These are phyloP conservation scores for Andrena haemorrhoa DNA, from an alignment of 2,888 invertebrate genomes.

Conservation along the genomic window DNA sequence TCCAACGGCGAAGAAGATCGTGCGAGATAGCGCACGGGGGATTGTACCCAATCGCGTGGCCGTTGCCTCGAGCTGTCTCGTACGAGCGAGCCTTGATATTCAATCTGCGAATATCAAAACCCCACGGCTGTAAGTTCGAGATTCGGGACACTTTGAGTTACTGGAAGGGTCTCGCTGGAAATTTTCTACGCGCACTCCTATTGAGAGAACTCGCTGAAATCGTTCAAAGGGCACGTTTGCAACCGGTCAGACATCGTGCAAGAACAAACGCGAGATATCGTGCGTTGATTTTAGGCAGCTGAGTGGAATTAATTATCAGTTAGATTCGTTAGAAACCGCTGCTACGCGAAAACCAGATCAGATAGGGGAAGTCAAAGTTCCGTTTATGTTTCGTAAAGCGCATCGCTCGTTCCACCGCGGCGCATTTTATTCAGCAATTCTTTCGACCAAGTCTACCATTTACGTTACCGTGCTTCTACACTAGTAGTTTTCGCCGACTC, in stretches of 20 bases:
- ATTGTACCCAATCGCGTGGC: conserved; percentile 33
- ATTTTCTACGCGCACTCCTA: neutral
- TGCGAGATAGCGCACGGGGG: conserved; percentile 38
- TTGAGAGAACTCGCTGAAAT: neutral
- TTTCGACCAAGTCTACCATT: neutral
- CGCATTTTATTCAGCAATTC: no score
- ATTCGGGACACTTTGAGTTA: neutral
- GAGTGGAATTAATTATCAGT: conserved; percentile 19
- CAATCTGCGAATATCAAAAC: conserved; percentile 16
- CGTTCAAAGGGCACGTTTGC: neutral
- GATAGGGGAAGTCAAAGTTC: no score
- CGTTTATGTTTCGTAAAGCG: no score
- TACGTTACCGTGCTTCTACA: neutral
- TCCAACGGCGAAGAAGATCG: conserved; percentile 41
- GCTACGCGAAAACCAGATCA: no score
- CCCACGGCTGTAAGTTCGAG: neutral
- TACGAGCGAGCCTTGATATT: conserved; percentile 39
- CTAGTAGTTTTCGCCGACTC: conserved; percentile 1
- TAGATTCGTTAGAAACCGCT: neutral
- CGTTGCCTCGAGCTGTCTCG: conserved; percentile 21
- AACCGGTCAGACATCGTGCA: neutral
- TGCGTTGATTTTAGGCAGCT: neutral
- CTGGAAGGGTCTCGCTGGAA: neutral
- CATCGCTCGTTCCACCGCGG: no score
- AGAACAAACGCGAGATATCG: neutral